Evolutionary conservation across 1,140 invertebrate genomes (phyloP), one percentile per base, ranked within the genome.

Genomic region (Papilio machaon): DNA sequence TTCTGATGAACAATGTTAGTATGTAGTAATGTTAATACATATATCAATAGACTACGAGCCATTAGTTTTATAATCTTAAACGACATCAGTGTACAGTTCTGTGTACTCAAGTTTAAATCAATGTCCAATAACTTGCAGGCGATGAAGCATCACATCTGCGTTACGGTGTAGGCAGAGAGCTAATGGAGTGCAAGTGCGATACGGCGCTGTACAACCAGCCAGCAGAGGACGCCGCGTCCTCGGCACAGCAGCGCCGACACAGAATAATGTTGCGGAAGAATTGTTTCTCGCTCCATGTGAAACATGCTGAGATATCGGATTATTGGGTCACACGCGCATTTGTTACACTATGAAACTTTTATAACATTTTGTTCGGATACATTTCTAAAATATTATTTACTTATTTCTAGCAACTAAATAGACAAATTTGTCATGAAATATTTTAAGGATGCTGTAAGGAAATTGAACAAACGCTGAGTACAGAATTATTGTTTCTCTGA

Each of bases 181-280:
- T 81, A 85, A 84, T 85, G 82, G 77, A 38, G 77, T 67, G 84
- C 81, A 70, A 85, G 74, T 19, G 80, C 60, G 84, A 85, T 84
- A 85, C 79, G 46, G 17, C 60, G 43, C 64, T 43, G 10, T 38
- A 73, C 30, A 17, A 4, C 5, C 52, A n/a, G 30, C 5, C 52
- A n/a, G 30, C 64, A 67, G 23, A 73, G n/a, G 11, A 9, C 30
- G 64, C 13, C n/a, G 2, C 15, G 13, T 2, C 58, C n/a, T 19
- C 58, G 58, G 4, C 38, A 43, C 38, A 43, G 38, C 38, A 43
- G 38, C 7, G 38, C 38, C 38, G 38, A 11, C 64, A 30, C 30
- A 67, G 11, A 35, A 67, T 67, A 35, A 67, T 67, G 64, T 67
- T 13, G 30, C 64, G 64, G 64, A 67, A 67, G 64, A 67, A 67